Evolutionary conservation across 2,113 vertebrate species (phyloP), one percentile per base, ranked within the genome.

Genomic region (Erinaceus europaeus): DNA sequence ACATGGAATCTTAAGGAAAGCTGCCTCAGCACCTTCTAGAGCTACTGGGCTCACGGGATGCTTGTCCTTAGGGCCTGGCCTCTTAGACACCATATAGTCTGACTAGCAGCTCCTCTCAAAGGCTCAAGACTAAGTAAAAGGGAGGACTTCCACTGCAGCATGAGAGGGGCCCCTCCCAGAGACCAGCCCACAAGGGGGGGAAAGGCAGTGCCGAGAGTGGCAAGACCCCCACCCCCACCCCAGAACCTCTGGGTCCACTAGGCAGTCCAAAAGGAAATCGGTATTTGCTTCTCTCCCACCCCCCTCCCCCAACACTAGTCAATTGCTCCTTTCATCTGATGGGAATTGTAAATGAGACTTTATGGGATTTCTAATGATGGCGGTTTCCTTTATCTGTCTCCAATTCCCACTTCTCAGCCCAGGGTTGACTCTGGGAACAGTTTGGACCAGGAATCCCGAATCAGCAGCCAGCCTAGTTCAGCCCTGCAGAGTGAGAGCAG

Each of bases 291-390:
- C 91, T 67, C 79, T n/a, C n/a, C 55, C 18, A 29, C 55, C 25
- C 55, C n/a, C n/a, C n/a, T n/a, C 68, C 79, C 91, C 90, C 75
- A 80, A 83, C 9, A 4, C 46, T n/a, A 59, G 81, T 92, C 84
- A 88, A 12, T 81, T 73, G 80, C 53, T 91, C 67, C 86, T 93
- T 93, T 93, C 84, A 68, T 90, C 94, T 93, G 92, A 86, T 50
- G 34, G n/a, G 57, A 92, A 79, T n/a, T 82, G 64, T 87, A 90
- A 94, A 91, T 84, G 89, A 94, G 84, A 86, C 34, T 91, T 94
- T 78, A 92, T 93, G 90, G 82, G 81, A 87, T 93, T 95, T 92
- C 93, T 93, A 84, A 93, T 89, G 86, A 90, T 71, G 92, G 77
- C 3, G 0, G 72, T 77, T 91, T 91, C 80, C 89, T 91, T 91